Percentiles rank a stretch among this genome's conserved stretches.
Conservation (phyloP, 2,113 vertebrate genomes). For the Chloropsis hardwickii region DNA sequence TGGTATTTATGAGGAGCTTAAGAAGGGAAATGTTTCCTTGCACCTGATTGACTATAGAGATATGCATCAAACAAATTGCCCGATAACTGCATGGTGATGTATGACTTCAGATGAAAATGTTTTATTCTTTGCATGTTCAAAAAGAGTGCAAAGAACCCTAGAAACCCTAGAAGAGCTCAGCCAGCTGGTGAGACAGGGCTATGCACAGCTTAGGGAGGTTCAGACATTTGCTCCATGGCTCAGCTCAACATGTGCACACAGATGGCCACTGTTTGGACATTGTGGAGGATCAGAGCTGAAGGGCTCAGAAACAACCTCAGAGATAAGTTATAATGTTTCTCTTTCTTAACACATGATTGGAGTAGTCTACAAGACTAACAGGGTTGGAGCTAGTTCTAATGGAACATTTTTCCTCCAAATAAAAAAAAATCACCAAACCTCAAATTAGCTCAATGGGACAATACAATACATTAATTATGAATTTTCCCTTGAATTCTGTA, state of each 20-base stretch:
- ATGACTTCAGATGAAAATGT: neutral
- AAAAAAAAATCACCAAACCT: neutral
- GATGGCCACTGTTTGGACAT: neutral
- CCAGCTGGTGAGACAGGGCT: neutral
- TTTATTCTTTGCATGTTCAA: neutral
- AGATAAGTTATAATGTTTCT: neutral
- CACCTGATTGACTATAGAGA: rapidly evolving
- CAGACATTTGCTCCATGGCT: neutral
- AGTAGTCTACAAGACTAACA: neutral
- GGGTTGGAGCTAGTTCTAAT: neutral
- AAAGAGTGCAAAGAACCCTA: too few species aligned
- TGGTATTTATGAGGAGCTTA: neutral
- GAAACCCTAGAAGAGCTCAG: neutral
- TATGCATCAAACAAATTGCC: neutral
- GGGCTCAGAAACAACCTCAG: neutral
- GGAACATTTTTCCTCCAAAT: neutral
- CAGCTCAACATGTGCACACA: neutral
- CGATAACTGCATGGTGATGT: rapidly evolving
- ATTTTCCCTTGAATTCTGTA: neutral
- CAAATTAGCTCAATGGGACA: neutral
- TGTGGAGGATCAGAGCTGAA: neutral
- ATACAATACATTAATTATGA: neutral
- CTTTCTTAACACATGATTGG: neutral
- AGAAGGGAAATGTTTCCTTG: neutral
- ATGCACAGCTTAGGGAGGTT: neutral